Conservation (phyloP, 2,797 vertebrate species). For the Myiothlypis coronata region DNA sequence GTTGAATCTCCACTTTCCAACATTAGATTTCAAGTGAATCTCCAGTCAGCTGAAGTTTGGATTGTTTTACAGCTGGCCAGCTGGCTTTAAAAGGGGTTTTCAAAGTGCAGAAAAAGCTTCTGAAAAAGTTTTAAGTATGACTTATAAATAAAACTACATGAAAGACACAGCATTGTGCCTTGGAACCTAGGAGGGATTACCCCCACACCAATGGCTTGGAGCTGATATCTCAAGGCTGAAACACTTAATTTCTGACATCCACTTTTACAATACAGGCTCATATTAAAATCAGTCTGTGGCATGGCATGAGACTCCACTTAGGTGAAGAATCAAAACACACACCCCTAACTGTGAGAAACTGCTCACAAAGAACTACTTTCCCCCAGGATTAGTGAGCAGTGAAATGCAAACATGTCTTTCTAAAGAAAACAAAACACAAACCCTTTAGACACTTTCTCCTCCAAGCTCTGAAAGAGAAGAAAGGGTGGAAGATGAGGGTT, state of each 20-base stretch:
- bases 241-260: neutral
- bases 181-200: neutral
- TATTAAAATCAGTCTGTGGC: neutral
- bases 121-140: neutral
- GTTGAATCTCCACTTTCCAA: neutral
- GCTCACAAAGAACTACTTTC: neutral
- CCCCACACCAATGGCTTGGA: neutral
- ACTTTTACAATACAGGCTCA: neutral
- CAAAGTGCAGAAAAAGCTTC: neutral
- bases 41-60: neutral
- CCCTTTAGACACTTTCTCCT: constrained; percentile 10
- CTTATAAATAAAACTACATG: neutral
- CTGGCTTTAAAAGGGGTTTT: neutral
- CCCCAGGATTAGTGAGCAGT: constrained; percentile 10
- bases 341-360: neutral
- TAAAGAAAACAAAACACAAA: constrained; percentile 34
- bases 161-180: neutral
- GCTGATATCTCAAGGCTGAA: neutral
- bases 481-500: neutral
- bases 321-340: neutral
- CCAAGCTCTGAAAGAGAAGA: constrained; percentile 22
- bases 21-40: neutral
- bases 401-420: constrained; percentile 38
- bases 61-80: neutral
- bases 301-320: neutral